Base-by-base conservation (phyloP, 2,888 invertebrate genomes). In the Agrypnus murinus region DNA sequence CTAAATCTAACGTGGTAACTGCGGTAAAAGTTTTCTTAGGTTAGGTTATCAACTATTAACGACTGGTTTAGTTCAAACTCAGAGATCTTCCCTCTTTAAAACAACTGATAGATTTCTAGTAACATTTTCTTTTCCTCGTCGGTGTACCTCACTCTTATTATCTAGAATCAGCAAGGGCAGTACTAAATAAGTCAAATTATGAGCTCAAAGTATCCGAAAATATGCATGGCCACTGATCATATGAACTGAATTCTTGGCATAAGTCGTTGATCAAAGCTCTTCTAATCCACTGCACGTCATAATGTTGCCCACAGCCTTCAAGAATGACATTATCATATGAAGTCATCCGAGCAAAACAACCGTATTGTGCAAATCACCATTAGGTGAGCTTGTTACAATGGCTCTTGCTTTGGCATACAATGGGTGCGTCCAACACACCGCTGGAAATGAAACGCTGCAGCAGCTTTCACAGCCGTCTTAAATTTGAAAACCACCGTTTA, bases 41-140 rank as follows among this genome's bases (percentile, higher is more conserved):
- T n/a, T n/a, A n/a, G n/a, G n/a, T n/a, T n/a, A n/a, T n/a, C n/a
- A n/a, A 50, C 31, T n/a, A 50, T 19, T 19, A n/a, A 25, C 50
- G 50, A 50, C 50, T 50, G 50, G n/a, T 50, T 32, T 55, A 55
- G 34, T 55, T 55, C 55, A 55, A n/a, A n/a, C n/a, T n/a, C n/a
- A n/a, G n/a, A n/a, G n/a, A n/a, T n/a, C n/a, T n/a, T n/a, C n/a
- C n/a, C n/a, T n/a, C n/a, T n/a, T n/a, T n/a, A n/a, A n/a, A n/a
- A n/a, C n/a, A n/a, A n/a, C n/a, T n/a, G n/a, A 55, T 50, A 50
- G 31, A 50, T 50, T 50, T 50, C 50, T 50, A 50, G n/a, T 50
- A 50, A 31, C 9, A 45, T 50, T 50, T 50, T 25, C n/a, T 50
- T 17, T 50, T 50, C 25, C 25, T 50, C 50, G 50, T 50, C 31